Base-by-base conservation (phyloP, 2,797 vertebrate species). In the Notolabrus celidotus region DNA sequence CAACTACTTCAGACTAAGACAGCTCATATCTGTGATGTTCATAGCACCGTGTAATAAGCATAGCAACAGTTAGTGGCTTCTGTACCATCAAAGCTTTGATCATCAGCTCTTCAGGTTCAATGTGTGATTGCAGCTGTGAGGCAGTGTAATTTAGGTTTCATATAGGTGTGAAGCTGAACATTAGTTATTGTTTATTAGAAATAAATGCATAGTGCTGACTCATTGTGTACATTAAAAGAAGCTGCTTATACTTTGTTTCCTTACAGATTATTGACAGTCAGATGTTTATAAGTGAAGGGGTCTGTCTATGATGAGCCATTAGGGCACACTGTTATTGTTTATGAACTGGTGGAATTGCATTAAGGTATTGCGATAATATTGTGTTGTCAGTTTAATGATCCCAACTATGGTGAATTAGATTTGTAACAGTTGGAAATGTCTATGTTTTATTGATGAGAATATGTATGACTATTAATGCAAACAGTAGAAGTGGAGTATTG, bases 21-120 rank as follows among this genome's bases (percentile, higher is more conserved):
- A n/a, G 16, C 61, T 62, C 33, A 10, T n/a, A 9, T 58, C 47
- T n/a, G n/a, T 63, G 53, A 55, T 56, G 55, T 58, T 52, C 59
- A 69, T 22, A 31, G 54, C 38, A 17, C 36, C 57, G 9, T 69
- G 62, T 63, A 77, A 72, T 67, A 63, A 70, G 65, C 23, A 16
- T 19, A 16, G 34, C 27, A 50, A 25, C 47, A n/a, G 49, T 67
- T 54, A 49, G 42, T 25, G 52, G 15, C n/a, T 12, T 39, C 14
- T 25, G 42, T 2, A 29, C 46, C 56, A 58, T 68, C 51, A 33
- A 25, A 64, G 54, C 57, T 59, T 51, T 47, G 38, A 52, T 36
- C 38, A 56, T 63, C 33, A 17, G 23, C 50, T 22, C 1, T 50
- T 64, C 34, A 36, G 41, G 52, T 22, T 12, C 15, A n/a, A 19